Percentiles rank a stretch among this genome's conserved stretches.
Conservation (phyloP, 2,888 invertebrate species). For the Hecatera dysodea region DNA sequence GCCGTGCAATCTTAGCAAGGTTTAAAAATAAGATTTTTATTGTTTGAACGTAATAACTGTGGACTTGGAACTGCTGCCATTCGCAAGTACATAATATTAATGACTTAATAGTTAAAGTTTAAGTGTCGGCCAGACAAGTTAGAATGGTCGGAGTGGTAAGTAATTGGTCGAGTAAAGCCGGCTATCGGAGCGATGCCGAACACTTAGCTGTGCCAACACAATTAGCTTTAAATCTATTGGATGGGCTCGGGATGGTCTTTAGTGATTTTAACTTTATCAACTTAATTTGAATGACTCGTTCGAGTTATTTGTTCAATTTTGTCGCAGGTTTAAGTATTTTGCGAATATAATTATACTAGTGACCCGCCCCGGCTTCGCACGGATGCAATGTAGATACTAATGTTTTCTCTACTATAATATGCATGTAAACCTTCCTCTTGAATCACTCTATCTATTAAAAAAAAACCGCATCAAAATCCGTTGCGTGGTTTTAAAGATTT, state of each 20-base stretch:
- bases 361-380: too few relatives aligned
- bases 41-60: constrained; percentile 49
- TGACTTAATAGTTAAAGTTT: constrained; percentile 86
- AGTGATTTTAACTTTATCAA: constrained; percentile 60
- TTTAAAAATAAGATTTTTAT: constrained; percentile 59
- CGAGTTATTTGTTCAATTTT: constrained; percentile 5
- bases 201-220: constrained; percentile 69
- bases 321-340: not conserved
- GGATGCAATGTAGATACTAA: too few relatives aligned
- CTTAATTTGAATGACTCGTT: constrained; percentile 33
- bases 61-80: constrained; percentile 61
- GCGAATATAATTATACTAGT: not conserved
- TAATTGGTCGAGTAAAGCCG: constrained; percentile 82
- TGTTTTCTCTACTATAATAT: too few relatives aligned
- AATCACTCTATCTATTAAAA: too few relatives aligned
- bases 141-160: constrained; percentile 69
- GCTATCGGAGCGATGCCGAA: constrained; percentile 72
- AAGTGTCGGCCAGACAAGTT: constrained; percentile 80
- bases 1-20: constrained; percentile 33
- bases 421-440: too few relatives aligned
- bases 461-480: too few relatives aligned
- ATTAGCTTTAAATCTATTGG: constrained; percentile 61
- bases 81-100: constrained; percentile 83
- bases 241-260: constrained; percentile 38
- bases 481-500: too few relatives aligned